Percentiles rank a stretch among this genome's conserved stretches.
These are phyloP conservation scores for Dione juno DNA, from an alignment of 2,888 invertebrate genomes.

Conservation along the genomic window DNA sequence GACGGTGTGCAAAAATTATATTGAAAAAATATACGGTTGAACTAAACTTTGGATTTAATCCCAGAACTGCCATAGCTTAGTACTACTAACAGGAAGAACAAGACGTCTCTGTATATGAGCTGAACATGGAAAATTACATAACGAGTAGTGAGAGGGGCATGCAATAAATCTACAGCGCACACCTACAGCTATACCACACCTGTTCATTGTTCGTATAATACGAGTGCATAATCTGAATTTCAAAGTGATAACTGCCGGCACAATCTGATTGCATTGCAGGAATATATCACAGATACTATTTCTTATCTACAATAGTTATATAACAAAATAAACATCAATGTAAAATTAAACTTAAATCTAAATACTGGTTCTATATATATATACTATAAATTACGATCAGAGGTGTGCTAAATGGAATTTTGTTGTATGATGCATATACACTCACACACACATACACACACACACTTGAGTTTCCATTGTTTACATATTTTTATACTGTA, in stretches of 20 bases:
- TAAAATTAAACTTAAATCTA: no score
- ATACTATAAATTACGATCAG: no score
- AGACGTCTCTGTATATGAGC: neutral
- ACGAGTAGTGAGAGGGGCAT: neutral
- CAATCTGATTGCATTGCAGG: neutral
- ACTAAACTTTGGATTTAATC: neutral
- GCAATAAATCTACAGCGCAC: neutral
- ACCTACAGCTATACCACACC: neutral
- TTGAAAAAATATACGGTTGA: neutral
- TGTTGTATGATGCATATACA: no score
- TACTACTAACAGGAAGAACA: neutral
- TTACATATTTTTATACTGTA: no score
- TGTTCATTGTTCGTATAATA: constrained; percentile 21
- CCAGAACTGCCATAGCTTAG: neutral
- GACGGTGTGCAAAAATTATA: no score
- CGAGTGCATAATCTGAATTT: constrained; percentile 6
- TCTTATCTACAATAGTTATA: no score
- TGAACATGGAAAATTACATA: neutral
- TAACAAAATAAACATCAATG: no score
- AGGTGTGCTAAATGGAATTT: no score
- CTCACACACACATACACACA: no score
- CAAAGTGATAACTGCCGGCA: neutral
- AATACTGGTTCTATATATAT: no score
- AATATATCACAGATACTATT: neutral
- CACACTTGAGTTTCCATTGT: no score